Conservation (phyloP, 2,797 vertebrate species). For the Phataginus tetradactyla region DNA sequence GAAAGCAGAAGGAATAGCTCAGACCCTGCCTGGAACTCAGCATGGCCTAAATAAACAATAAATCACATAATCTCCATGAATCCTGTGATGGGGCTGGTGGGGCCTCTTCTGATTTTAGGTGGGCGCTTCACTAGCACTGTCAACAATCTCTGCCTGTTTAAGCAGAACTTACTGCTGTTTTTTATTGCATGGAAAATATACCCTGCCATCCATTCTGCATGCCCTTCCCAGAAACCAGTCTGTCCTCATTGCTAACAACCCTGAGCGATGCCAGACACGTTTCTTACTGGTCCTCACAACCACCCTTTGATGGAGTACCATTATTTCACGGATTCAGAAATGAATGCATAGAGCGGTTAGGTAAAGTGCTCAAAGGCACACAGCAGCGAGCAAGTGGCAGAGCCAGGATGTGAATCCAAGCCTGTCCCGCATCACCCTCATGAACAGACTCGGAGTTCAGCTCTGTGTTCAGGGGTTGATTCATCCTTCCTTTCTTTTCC, state of each 20-base stretch:
- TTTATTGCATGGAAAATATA: neutral
- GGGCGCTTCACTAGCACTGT: neutral
- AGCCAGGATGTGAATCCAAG: neutral
- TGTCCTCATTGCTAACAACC: neutral
- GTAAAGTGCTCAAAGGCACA: neutral
- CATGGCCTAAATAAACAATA: neutral
- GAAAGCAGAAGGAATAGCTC: neutral
- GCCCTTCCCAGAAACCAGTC: neutral
- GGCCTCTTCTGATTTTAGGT: neutral
- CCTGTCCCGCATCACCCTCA: fast-evolving
- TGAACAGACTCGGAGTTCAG: neutral
- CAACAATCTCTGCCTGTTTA: neutral
- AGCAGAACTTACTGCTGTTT: neutral
- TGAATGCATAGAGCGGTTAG: neutral
- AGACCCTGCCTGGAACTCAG: neutral
- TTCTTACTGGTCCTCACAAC: neutral
- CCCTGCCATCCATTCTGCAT: neutral
- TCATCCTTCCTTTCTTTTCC: neutral
- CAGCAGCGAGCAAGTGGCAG: neutral
- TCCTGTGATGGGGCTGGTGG: neutral
- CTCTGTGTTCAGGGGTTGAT: neutral
- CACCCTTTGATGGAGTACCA: neutral
- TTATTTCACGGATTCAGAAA: neutral
- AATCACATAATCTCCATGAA: neutral
- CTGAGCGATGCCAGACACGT: too few species aligned